phyloP scores from a whole-genome alignment of 2,113 vertebrate genomes.

The Oplegnathus fasciatus region DNA sequence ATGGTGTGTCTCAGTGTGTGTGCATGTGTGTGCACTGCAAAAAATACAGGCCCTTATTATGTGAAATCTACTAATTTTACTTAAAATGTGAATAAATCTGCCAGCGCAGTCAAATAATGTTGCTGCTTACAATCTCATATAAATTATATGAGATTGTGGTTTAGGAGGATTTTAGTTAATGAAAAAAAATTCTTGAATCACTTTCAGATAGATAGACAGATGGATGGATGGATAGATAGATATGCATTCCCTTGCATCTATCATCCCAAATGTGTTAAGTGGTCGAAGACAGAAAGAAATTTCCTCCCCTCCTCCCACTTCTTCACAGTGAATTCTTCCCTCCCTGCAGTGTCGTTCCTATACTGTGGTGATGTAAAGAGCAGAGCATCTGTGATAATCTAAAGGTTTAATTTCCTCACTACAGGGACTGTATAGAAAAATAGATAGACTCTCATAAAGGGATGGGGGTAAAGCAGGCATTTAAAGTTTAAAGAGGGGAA shows the following conservation, averaged over 20 bases:
- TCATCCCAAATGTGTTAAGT: background rate
- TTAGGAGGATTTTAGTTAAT: too few species aligned
- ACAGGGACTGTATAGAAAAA: constrained; percentile 30
- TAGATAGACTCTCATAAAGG: constrained; percentile 34
- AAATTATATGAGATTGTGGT: background rate
- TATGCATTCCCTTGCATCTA: background rate
- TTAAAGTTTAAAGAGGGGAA: constrained; percentile 27
- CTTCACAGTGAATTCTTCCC: background rate
- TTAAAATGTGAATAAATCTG: constrained; percentile 6
- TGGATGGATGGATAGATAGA: background rate
- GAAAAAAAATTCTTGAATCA: background rate
- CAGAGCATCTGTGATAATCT: constrained; percentile 45
- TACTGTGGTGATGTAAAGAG: constrained; percentile 17
- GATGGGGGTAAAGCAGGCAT: constrained; percentile 15
- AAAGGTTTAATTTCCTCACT: constrained; percentile 55
- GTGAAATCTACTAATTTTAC: constrained; percentile 7
- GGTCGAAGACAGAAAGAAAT: background rate
- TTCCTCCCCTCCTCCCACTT: background rate
- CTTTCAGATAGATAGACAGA: background rate
- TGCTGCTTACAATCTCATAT: background rate
- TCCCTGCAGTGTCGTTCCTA: constrained; percentile 3
- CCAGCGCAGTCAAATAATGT: background rate
- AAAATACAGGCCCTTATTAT: constrained; percentile 6
- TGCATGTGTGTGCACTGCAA: background rate
- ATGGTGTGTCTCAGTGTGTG: background rate